Evolutionary conservation across 2,797 vertebrate species (phyloP), one percentile per base, ranked within the genome.

Genomic region (Crocidura indochinensis): DNA sequence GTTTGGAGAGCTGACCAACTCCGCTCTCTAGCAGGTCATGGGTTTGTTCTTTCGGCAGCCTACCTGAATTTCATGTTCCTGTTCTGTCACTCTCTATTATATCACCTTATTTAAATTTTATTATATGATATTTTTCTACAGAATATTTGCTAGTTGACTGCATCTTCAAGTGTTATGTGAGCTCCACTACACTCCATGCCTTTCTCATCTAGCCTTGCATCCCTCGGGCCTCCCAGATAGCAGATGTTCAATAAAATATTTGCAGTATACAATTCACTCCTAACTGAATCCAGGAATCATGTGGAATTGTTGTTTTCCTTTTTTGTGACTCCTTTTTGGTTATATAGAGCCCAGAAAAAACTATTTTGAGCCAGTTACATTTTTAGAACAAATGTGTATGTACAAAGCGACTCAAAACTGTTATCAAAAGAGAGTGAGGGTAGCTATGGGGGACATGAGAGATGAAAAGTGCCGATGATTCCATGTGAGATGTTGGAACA

Each of bases 1-100:
- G 73, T 80, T 69, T 69, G 65, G 53, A 17, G 86, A 22, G 14
- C 20, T 77, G 88, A 74, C 87, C 88, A 78, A 93, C 72, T 78
- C 51, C 14, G 8, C 69, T 78, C 69, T 86, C 77, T 65, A 67
- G 20, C 47, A 27, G 38, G 47, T 73, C 51, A 9, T 78, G 22
- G 65, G 19, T 82, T 86, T 84, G 6, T 56, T 71, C 29, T 79
- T 26, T 72, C 49, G 74, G 56, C 0, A 79, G 64, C 10, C 1
- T 44, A 44, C 20, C 10, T 90, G 46, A 68, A 47, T 12, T 72
- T 68, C 38, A 11, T 73, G 24, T 67, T 26, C 10, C 56, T 72
- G 1, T 64, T 56, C 10, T 60, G 65, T 29, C 75, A 47, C 8
- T 90, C 19, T 80, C 72, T 65, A 19, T 67, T 68, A 64, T 46